phyloP scores from a whole-genome alignment of 2,888 invertebrate species.

The Creontiades dilutus region DNA sequence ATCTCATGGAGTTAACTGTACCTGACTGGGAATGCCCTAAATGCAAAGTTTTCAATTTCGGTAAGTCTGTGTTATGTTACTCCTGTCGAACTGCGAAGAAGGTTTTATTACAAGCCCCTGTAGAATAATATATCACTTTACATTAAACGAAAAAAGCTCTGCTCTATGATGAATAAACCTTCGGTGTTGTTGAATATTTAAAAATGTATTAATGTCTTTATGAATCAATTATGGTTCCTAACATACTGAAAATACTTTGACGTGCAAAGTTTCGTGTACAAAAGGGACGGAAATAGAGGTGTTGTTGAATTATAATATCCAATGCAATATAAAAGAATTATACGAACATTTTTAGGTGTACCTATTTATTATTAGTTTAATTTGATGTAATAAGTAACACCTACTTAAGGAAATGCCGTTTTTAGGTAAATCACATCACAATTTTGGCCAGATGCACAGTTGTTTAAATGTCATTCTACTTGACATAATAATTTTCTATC shows the following conservation, averaged over 20 bases:
- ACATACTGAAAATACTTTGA: background rate
- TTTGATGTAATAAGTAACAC: too few relatives aligned
- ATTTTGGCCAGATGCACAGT: too few relatives aligned
- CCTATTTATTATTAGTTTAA: too few relatives aligned
- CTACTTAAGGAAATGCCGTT: too few relatives aligned
- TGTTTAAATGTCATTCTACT: too few relatives aligned
- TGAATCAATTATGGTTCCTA: background rate
- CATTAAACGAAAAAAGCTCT: background rate
- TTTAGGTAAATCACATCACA: too few relatives aligned
- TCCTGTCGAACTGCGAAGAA: conserved; percentile 46
- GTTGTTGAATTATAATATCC: too few relatives aligned
- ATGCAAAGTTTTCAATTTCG: conserved; percentile 61
- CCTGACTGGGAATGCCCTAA: conserved; percentile 50
- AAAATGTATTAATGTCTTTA: background rate
- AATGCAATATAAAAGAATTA: too few relatives aligned
- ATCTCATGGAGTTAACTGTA: conserved; percentile 35
- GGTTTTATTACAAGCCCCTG: background rate
- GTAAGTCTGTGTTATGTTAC: conserved; percentile 55
- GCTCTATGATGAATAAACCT: background rate
- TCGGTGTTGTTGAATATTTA: background rate
- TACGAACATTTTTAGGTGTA: too few relatives aligned
- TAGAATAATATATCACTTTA: background rate
- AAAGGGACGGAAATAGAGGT: too few relatives aligned
- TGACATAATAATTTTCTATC: too few relatives aligned
- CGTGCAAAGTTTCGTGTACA: too few relatives aligned